Base-by-base conservation (phyloP, 2,113 vertebrate genomes). In the Hoplias malabaricus region DNA sequence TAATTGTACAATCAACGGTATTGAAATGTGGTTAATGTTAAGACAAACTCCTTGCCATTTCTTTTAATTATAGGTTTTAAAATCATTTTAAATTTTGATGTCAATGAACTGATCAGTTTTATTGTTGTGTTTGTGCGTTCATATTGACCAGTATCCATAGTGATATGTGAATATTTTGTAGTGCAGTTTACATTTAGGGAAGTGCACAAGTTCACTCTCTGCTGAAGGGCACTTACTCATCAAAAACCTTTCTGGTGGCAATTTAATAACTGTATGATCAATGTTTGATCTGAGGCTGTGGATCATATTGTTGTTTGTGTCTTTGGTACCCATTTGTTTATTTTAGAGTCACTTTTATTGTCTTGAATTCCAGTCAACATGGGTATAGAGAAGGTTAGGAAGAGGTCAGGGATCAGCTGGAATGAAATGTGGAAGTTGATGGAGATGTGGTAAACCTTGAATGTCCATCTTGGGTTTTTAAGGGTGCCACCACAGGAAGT, bases 371-470 rank as follows among this genome's bases (percentile, higher is more conserved):
- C 63, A 12, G 13, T 34, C 2, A 31, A n/a, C 29, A 21, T 25
- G 25, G 13, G 38, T 12, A 34, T 21, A 12, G 11, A 36, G 33
- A 29, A 71, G 74, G 80, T 75, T 83, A 71, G 78, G 43, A n/a
- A n/a, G n/a, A n/a, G n/a, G n/a, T 56, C 29, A 36, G 54, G 33
- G 74, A 73, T 77, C 86, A 84, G 56, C 25, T 8, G 21, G 4
- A 61, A 31, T 75, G 66, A 66, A 76, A 86, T 82, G 77, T 29
- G 81, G 88, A 90, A 90, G 85, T 46, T 43, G 29, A 85, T 87
- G 83, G 79, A 88, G 88, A 91, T 90, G 86, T 90, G 82, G 88
- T 90, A 87, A 89, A 80, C 87, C 86, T 0, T 74, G 1, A 34
- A 23, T 48, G 16, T 14, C 34, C 16, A 33, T 65, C n/a, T 25